phyloP scores from a whole-genome alignment of 2,888 invertebrate genomes.

The Malthinus seriepunctatus region DNA sequence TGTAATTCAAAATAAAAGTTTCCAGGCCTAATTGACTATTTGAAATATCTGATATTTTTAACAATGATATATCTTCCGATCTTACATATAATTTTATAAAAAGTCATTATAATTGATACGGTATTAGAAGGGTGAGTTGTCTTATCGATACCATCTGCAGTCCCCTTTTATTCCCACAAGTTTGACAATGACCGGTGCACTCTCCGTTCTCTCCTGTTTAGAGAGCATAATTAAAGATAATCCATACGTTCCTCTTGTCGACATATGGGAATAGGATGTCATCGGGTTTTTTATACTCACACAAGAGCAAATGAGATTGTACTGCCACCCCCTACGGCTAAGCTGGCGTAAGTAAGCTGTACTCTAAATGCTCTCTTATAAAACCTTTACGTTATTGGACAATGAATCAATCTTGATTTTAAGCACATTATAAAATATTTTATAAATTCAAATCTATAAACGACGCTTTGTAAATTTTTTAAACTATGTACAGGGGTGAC shows the following conservation, averaged over 20 bases:
- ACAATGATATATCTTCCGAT: conserved; percentile 15
- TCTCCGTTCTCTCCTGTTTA: conserved; percentile 46
- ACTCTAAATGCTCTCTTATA: conserved; percentile 19
- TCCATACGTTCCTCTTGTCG: conserved; percentile 46
- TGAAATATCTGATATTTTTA: conserved; percentile 7
- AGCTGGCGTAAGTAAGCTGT: conserved; percentile 39
- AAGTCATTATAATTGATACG: conserved; percentile 38
- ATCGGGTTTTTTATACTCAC: conserved; percentile 28
- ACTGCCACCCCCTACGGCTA: conserved; percentile 31
- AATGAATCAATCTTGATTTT: conserved; percentile 19
- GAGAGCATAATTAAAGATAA: conserved; percentile 55
- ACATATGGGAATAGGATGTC: conserved; percentile 50
- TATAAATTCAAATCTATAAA: no score
- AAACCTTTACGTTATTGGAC: conserved; percentile 22
- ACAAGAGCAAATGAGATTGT: conserved; percentile 27
- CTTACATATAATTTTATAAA: conserved; percentile 21
- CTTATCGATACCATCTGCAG: conserved; percentile 49
- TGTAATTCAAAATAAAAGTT: neutral
- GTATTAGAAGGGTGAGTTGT: conserved; percentile 42
- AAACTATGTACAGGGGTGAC: no score
- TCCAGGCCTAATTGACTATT: neutral
- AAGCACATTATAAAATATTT: no score
- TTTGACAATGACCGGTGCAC: conserved; percentile 47
- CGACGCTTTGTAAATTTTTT: no score
- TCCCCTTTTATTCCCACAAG: conserved; percentile 53